Evolutionary conservation across 2,888 invertebrate genomes (phyloP), one percentile per base, ranked within the genome.

Genomic region (Clitarchus hookeri): DNA sequence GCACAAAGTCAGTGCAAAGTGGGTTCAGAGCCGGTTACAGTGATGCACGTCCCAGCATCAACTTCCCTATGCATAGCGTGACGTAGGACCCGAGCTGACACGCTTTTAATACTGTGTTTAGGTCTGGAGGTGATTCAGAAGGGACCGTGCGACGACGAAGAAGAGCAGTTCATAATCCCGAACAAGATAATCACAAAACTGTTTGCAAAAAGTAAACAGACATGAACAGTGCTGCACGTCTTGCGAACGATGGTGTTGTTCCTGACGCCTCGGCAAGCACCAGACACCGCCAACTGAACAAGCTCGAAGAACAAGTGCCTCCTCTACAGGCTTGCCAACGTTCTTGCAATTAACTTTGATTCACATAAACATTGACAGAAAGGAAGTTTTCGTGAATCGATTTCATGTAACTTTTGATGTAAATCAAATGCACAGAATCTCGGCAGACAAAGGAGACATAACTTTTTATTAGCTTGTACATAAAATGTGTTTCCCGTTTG

Each of bases 61-160:
- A 36, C 36, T 36, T 36, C 4, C 4, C 36, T 36, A 36, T 36
- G 36, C 36, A 36, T 36, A 36, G 36, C 1, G 36, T 36, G 36
- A 36, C 4, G 36, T 36, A 36, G 4, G 36, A 36, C 4, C 36
- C 36, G 4, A 36, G 36, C 36, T 36, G 36, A 36, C 36, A 36
- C 36, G 1, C 4, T 36, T 36, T 48, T 48, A 48, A 48, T 48
- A 26, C 79, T 27, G 79, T 79, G n/a, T 27, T 25, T n/a, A 82
- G 82, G 82, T 82, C 82, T 82, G 82, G 82, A 82, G 44, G 82
- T 82, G 82, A 82, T 82, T 27, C 82, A 82, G 82, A 27, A 82
- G 44, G 82, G 82, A 8, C 36, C 82, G 8, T 82, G 82, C 13
- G 82, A 82, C 13, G 82, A 82, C 9, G 27, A 82, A 13, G 44